Conservation (phyloP, 2,888 invertebrate species). For the Nemapogon koenigi region DNA sequence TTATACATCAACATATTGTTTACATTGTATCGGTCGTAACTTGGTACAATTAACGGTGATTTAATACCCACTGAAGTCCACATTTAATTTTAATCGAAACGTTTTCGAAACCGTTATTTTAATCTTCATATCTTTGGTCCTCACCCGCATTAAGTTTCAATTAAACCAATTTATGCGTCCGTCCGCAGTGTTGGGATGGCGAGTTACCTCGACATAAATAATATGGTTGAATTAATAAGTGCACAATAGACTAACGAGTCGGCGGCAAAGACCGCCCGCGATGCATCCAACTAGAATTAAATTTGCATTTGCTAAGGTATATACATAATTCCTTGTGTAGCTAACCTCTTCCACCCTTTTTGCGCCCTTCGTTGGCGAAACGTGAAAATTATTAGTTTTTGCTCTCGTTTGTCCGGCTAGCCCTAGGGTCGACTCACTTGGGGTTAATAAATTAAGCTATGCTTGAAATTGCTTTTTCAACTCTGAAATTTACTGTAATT, state of each 20-base stretch:
- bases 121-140: constrained; percentile 3
- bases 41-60: too few relatives aligned
- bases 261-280: constrained; percentile 37
- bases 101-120: constrained; percentile 6
- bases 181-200: constrained; percentile 24
- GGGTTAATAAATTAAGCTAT: constrained; percentile 19
- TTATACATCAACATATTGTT: too few relatives aligned
- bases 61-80: too few relatives aligned
- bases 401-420: constrained; percentile 12
- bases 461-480: constrained; percentile 13
- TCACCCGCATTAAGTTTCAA: constrained; percentile 55
- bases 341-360: constrained; percentile 40
- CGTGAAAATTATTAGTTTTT: constrained; percentile 21
- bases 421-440: constrained; percentile 11
- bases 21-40: too few relatives aligned
- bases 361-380: constrained; percentile 9
- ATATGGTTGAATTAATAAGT: constrained; percentile 55
- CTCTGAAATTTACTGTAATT: too few relatives aligned
- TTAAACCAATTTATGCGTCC: constrained; percentile 51
- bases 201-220: constrained; percentile 42
- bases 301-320: constrained; percentile 29
- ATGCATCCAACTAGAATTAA: constrained; percentile 41
- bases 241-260: constrained; percentile 48
- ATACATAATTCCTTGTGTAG: constrained; percentile 29
- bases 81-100: constrained; percentile 17